A percentile compares a stretch with the other conserved stretches of the same genome.
phyloP scores from a whole-genome alignment of 2,113 vertebrate genomes.

The Chelonoidis abingdonii region DNA sequence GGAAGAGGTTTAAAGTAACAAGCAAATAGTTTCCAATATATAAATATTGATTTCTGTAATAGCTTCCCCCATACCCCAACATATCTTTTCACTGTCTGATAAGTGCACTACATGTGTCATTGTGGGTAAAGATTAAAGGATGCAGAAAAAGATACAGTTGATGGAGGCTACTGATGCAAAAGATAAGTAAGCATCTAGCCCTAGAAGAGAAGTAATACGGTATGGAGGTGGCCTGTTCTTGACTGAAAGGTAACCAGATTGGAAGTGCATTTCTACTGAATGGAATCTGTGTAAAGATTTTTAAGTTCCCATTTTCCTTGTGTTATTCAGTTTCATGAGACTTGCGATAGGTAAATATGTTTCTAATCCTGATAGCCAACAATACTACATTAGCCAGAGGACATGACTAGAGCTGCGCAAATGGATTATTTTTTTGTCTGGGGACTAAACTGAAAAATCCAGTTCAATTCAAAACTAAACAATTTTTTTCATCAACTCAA shows the following conservation, averaged over 20 bases:
- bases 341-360: background rate
- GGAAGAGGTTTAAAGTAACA: background rate
- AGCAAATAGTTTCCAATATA: background rate
- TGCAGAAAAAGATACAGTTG: background rate
- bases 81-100: background rate
- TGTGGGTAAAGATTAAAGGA: background rate
- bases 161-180: background rate
- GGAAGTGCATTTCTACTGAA: background rate
- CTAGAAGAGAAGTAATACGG: background rate
- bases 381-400: background rate
- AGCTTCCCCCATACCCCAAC: background rate
- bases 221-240: background rate
- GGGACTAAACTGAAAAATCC: no score
- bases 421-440: no score
- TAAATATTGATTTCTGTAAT: background rate
- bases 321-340: background rate
- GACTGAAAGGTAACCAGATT: background rate
- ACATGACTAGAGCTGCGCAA: no score
- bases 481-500: no score
- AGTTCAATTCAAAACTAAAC: no score
- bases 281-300: background rate
- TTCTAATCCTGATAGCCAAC: background rate
- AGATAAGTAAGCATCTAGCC: background rate
- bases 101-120: background rate
- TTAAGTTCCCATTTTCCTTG: background rate